A percentile compares a stretch with the other conserved stretches of the same genome.
These are phyloP conservation scores for Orthosia incerta DNA, from an alignment of 2,888 invertebrate species.

Conservation along the genomic window DNA sequence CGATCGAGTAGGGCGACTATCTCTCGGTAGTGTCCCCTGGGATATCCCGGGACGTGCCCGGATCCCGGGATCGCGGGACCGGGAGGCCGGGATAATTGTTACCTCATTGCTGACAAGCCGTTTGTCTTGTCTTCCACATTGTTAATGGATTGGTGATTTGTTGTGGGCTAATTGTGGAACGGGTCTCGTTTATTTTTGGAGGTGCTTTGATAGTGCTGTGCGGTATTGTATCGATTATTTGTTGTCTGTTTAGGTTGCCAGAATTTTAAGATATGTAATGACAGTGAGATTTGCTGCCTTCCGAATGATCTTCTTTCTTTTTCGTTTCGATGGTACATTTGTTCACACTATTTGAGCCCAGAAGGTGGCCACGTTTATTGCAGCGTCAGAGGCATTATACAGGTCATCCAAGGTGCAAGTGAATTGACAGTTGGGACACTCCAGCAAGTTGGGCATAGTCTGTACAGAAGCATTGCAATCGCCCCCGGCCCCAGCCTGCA, in stretches of 20 bases:
- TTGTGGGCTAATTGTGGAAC: constrained; percentile 75
- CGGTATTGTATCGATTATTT: constrained; percentile 14
- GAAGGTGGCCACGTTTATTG: too few relatives aligned
- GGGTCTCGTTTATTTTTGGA: constrained; percentile 62
- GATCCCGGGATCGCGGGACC: constrained; percentile 52
- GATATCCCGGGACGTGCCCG: constrained; percentile 63
- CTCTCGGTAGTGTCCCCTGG: constrained; percentile 70
- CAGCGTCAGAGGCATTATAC: too few relatives aligned
- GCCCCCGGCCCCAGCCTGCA: too few relatives aligned
- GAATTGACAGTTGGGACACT: too few relatives aligned
- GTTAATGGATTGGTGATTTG: constrained; percentile 86
- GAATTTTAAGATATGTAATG: not conserved
- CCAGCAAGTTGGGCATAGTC: too few relatives aligned
- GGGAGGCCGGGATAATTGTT: constrained; percentile 80
- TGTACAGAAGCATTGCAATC: too few relatives aligned
- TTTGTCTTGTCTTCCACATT: constrained; percentile 80
- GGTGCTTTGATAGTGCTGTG: constrained; percentile 17
- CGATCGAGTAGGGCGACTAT: constrained; percentile 72
- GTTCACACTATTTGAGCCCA: too few relatives aligned
- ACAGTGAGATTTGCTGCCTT: not conserved
- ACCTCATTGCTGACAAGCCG: constrained; percentile 80
- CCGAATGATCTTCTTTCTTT: too few relatives aligned
- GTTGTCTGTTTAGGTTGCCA: not conserved
- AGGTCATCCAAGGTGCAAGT: too few relatives aligned
- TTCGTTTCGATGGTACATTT: too few relatives aligned